Evolutionary conservation across 2,797 vertebrate genomes (phyloP).

Genomic region (Urosaurus nigricauda): DNA sequence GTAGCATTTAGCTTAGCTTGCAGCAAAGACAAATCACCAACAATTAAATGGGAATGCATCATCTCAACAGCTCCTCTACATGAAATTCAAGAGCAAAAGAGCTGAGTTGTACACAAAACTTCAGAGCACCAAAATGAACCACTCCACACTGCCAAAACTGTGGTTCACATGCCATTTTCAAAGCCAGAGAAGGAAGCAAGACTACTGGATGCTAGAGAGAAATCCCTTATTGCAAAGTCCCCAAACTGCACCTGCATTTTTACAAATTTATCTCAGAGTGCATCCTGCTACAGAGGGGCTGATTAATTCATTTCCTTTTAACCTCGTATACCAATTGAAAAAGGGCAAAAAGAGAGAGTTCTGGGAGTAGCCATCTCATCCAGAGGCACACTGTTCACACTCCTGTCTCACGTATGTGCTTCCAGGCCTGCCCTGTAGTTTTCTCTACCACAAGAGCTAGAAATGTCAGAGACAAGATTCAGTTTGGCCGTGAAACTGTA

Average conservation of each 20-base stretch:
- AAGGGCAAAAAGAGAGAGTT: neutral
- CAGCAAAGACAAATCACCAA: neutral
- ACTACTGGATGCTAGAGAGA: neutral
- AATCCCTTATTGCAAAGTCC: neutral
- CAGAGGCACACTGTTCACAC: neutral
- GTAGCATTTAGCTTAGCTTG: neutral
- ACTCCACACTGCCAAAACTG: no score
- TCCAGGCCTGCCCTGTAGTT: neutral
- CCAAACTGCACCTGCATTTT: neutral
- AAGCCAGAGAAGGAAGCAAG: neutral
- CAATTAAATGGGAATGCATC: neutral
- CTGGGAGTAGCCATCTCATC: no score
- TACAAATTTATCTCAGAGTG: neutral
- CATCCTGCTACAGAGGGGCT: neutral
- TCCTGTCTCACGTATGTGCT: neutral
- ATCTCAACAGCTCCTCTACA: neutral
- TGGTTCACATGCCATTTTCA: neutral
- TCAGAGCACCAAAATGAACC: neutral
- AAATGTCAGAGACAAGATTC: neutral
- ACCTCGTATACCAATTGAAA: neutral
- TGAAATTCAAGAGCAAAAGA: neutral
- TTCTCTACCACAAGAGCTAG: neutral
- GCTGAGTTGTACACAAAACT: neutral
- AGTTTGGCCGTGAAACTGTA: neutral
- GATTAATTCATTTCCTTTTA: neutral